Evolutionary conservation across 1,140 invertebrate genomes (phyloP), one percentile per base, ranked within the genome.

Genomic region (Scaptodrosophila lebanonensis): DNA sequence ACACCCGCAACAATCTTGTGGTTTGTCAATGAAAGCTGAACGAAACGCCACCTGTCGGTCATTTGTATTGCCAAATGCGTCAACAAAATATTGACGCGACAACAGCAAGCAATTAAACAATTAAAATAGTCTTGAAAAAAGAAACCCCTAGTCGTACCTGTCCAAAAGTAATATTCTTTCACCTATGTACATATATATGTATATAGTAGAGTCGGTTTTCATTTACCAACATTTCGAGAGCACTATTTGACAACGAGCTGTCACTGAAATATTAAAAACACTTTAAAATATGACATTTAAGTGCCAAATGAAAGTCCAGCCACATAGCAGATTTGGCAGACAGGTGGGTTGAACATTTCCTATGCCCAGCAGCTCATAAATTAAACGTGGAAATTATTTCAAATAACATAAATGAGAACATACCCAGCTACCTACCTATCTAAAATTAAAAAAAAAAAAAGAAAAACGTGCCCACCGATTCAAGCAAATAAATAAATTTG

Each of bases 201-300:
- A 22, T 32, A 57, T 67, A 77, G 32, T 77, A 72, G 71, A 72
- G 67, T 35, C 49, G 53, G 60, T 54, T 67, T 73, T 66, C 49
- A 63, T 66, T 73, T 72, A n/a, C n/a, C n/a, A n/a, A n/a, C 57
- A 32, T 15, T 47, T 33, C 12, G 29, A 5, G 22, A 3, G 22
- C 22, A 11, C 42, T 60, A 48, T 69, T 66, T 79, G 73, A 79
- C 73, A 73, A 66, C 72, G 68, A 61, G 40, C 75, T 79, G 75
- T 79, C 75, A 79, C 53, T 82, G 75, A 82, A 79, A 79, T 79
- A 79, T 79, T 79, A 79, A 82, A 79, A 79, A 79, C 66, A 77
- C 71, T 77, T 79, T 75, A 77, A 53, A 67, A 30, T 40, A 32
- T 69, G 75, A 63, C 69, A 70, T 42, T 54, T 39, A 64, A 58